Percentiles rank a stretch among this genome's conserved stretches.
Evolutionary conservation across 2,797 vertebrate genomes (phyloP).

Genomic region (Channallabes apus): DNA sequence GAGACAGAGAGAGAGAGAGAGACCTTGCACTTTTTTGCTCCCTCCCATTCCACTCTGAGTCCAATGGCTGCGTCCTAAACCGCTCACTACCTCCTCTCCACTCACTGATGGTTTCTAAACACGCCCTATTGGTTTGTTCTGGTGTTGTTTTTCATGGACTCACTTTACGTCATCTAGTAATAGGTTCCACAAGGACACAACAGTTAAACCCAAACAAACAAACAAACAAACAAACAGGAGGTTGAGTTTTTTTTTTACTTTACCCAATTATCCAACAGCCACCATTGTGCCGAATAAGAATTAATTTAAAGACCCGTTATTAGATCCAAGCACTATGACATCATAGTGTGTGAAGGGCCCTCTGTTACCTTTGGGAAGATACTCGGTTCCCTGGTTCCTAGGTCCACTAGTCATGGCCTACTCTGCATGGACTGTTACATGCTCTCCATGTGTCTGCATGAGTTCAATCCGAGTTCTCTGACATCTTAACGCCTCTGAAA

Average conservation of each 20-base stretch:
- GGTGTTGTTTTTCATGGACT: not conserved
- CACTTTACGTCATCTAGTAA: not conserved
- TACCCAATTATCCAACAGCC: not conserved
- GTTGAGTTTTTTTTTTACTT: not conserved
- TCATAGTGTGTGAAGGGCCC: no score
- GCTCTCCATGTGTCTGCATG: not conserved
- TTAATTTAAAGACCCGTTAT: not conserved
- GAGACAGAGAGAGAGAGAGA: constrained; percentile 11
- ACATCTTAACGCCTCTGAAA: not conserved
- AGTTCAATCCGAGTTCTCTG: not conserved
- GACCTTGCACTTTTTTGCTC: constrained; percentile 9
- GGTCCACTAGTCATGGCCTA: no score
- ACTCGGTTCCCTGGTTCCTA: not conserved
- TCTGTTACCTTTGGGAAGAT: not conserved
- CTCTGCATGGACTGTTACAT: not conserved
- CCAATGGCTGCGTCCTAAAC: constrained; percentile 25
- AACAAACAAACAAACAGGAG: not conserved
- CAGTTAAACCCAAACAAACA: not conserved
- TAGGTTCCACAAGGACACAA: not conserved
- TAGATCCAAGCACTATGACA: no score
- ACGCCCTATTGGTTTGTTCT: not conserved
- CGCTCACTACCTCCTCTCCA: not conserved
- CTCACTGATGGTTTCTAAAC: not conserved
- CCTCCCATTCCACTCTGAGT: constrained; percentile 20
- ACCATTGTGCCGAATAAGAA: not conserved